These are phyloP conservation scores for zebrafish (Danio rerio) DNA, from an alignment of 2,113 vertebrate genomes.

Conservation along the genomic window GRCz12tu NC_133193.1:50108501-50109000, in stretches of 20 bases:
- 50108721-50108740: not conserved
- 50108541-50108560: no score
- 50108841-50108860: not conserved
- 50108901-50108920: slow-evolving; percentile 57
- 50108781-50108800: not conserved
- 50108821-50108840: not conserved
- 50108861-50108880: not conserved
- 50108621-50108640: not conserved
- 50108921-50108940: slow-evolving; percentile 77
- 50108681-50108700: not conserved
- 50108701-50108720: not conserved
- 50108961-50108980: slow-evolving; percentile 80
- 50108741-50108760: not conserved
- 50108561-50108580: no score
- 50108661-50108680: not conserved
- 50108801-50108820: not conserved
- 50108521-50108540: no score
- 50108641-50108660: not conserved
- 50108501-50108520: no score
- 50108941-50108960: slow-evolving; percentile 83
- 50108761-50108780: not conserved
- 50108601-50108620: not conserved
- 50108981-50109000: slow-evolving; percentile 13
- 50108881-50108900: slow-evolving; percentile 39
- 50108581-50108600: not conserved